Conservation (phyloP, 2,113 vertebrate species). For the Saccopteryx bilineata region DNA sequence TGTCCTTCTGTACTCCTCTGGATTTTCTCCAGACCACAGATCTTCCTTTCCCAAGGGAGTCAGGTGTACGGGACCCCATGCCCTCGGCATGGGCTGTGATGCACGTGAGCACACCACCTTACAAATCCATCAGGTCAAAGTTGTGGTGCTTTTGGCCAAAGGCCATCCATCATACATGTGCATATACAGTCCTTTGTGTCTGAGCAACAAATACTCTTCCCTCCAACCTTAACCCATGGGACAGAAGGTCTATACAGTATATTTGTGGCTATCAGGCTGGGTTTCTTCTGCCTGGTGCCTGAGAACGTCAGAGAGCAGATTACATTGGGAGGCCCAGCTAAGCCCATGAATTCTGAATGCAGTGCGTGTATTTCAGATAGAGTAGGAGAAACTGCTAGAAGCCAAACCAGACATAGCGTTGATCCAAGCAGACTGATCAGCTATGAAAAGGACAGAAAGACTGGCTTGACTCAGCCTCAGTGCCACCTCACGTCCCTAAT, state of each 20-base stretch:
- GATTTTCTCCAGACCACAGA: not conserved
- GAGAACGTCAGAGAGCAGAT: not conserved
- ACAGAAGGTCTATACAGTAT: not conserved
- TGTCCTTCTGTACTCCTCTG: not conserved
- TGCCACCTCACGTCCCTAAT: not conserved
- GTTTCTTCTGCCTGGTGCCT: not conserved
- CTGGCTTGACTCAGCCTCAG: not conserved
- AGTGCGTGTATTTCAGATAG: not conserved
- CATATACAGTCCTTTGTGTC: not conserved
- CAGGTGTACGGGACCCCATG: fast-evolving
- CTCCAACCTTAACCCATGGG: not conserved
- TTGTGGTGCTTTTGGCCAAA: constrained; percentile 18
- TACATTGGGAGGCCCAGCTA: too few relatives aligned
- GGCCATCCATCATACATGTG: not conserved
- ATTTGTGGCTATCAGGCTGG: not conserved
- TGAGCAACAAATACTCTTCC: constrained; percentile 35
- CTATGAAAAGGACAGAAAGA: not conserved
- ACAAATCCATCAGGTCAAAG: not conserved
- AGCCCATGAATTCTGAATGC: not conserved
- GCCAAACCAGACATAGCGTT: not conserved
- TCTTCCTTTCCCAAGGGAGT: not conserved
- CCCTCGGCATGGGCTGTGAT: not conserved
- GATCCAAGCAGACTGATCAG: not conserved
- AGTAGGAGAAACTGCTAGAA: not conserved
- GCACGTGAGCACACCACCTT: not conserved